phyloP scores from a whole-genome alignment of 2,113 vertebrate genomes.

The Coturnix japonica region DNA sequence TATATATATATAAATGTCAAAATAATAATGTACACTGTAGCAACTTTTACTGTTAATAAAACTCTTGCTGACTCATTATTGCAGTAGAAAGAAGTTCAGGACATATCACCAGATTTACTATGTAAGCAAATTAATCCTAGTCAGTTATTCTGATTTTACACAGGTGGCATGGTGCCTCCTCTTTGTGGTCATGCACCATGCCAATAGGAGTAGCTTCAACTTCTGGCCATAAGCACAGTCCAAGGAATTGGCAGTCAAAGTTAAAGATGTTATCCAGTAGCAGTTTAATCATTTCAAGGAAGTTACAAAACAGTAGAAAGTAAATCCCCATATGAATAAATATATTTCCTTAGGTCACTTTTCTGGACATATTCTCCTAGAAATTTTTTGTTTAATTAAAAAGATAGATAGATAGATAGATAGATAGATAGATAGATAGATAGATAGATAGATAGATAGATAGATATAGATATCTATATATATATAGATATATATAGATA shows the following conservation, averaged over 20 bases:
- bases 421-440: too few species aligned
- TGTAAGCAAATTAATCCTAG: not conserved
- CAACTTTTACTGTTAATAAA: conserved; percentile 6
- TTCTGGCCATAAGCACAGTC: accelerated
- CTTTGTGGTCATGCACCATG: not conserved
- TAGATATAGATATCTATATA: too few species aligned
- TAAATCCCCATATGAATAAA: not conserved
- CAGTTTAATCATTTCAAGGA: not conserved
- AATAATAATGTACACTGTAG: not conserved
- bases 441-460: too few species aligned
- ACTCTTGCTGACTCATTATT: not conserved
- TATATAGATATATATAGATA: too few species aligned
- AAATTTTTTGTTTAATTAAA: not conserved
- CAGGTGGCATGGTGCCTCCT: not conserved
- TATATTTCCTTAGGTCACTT: not conserved
- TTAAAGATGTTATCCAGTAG: not conserved
- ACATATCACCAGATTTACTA: not conserved
- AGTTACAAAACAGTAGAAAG: not conserved
- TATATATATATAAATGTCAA: too few species aligned
- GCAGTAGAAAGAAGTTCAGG: not conserved
- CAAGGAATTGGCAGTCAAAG: not conserved
- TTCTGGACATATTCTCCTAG: not conserved
- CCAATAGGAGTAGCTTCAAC: not conserved
- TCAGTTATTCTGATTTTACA: not conserved
- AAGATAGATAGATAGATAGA: too few species aligned